Conservation (phyloP, 2,888 invertebrate species). For the Cataglyphis albicans region DNA sequence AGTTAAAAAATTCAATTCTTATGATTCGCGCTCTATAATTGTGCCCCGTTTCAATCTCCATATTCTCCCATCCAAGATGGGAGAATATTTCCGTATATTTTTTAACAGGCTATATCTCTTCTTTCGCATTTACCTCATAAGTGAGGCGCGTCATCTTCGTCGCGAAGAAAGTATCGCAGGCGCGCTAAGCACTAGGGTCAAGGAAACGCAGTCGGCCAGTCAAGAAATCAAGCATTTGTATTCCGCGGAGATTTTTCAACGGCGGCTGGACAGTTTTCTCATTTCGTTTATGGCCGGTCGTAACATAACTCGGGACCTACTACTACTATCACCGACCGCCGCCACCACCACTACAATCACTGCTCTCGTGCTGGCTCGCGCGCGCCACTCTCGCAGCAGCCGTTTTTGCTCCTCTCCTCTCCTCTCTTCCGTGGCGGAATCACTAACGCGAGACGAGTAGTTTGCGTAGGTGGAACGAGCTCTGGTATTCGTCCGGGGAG, state of each 20-base stretch:
- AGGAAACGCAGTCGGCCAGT: conserved; percentile 66
- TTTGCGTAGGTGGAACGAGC: conserved; percentile 51
- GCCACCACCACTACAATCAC: conserved; percentile 22
- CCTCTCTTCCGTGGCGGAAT: conserved; percentile 45
- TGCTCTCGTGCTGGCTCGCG: conserved; percentile 16
- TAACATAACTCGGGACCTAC: conserved; percentile 82
- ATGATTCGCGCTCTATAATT: neutral
- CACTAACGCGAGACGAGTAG: conserved; percentile 47
- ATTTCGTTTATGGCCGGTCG: conserved; percentile 84
- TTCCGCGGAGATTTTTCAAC: conserved; percentile 84
- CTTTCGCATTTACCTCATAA: neutral
- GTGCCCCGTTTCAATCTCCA: neutral
- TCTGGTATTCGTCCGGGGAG: conserved; percentile 34
- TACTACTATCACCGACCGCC: conserved; percentile 63
- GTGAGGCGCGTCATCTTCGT: conserved; percentile 35
- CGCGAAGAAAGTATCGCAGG: conserved; percentile 39
- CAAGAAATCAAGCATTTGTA: conserved; percentile 83
- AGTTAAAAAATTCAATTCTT: neutral
- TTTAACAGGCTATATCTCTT: neutral
- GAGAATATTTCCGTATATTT: neutral
- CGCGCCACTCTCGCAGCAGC: conserved; percentile 39
- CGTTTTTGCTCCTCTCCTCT: conserved; percentile 48
- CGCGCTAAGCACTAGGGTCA: conserved; percentile 58
- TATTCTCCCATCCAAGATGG: neutral
- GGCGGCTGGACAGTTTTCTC: conserved; percentile 84